Evolutionary conservation across 2,113 vertebrate species (phyloP), one percentile per base, ranked within the genome.

Genomic region (Garra rufa): DNA sequence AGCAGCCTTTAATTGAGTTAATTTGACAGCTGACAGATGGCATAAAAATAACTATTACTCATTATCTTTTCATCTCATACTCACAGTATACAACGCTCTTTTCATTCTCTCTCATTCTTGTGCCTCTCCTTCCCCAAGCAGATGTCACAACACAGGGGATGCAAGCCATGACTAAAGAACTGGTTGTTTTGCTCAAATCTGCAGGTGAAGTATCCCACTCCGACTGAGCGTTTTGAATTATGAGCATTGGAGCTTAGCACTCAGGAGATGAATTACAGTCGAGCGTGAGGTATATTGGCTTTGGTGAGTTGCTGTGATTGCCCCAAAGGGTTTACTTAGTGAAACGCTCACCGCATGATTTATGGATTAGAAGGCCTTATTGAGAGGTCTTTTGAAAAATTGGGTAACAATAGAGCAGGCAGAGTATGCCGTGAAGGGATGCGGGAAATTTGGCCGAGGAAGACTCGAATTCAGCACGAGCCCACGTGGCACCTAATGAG

Each of bases 251-350:
- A 90, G 69, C 87, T 82, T 75, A 76, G 84, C 84, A 61, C 50
- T 86, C 80, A 43, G 85, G 78, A 87, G 84, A 81, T 83, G 67
- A 85, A 86, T 88, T 85, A 76, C 84, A 46, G 52, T 48, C 63
- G 84, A 88, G 80, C 48, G 17, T 65, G 44, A 59, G 85, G 87
- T 87, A 43, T 86, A 91, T 87, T 83, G 83, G 70, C 86, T 86
- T 86, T 91, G 88, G 84, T 86, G 21, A 77, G 89, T 75, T n/a
- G 82, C 73, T 50, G 67, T 85, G 86, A 89, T 83, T 65, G 65
- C 48, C 85, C 83, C 81, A 80, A 91, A 90, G 90, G 86, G 89
- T 92, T 89, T 91, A 93, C 88, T 89, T 89, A 90, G 88, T 85
- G 75, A 90, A 92, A 89, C 84, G 86, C 88, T 91, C 88, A 57